These are phyloP conservation scores for Cepaea hortensis DNA, from an alignment of 2,888 invertebrate genomes.

Conservation along the genomic window DNA sequence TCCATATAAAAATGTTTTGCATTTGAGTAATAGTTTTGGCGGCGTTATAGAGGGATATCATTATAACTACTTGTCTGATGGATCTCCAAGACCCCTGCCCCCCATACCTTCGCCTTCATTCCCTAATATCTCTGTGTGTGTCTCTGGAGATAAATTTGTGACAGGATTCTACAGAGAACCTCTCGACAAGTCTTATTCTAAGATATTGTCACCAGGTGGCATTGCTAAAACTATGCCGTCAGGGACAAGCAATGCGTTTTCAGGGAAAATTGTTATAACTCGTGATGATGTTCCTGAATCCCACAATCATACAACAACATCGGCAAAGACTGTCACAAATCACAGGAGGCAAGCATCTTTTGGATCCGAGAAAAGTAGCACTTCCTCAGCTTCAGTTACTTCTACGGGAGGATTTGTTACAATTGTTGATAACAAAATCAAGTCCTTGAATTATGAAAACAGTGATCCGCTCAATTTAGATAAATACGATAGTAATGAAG, in stretches of 20 bases:
- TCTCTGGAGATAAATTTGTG: constrained; percentile 61
- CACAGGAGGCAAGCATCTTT: constrained; percentile 50
- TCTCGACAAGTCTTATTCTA: constrained; percentile 50
- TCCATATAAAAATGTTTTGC: not conserved
- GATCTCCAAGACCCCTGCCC: constrained; percentile 28
- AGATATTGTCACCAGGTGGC: constrained; percentile 59
- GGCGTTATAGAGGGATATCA: constrained; percentile 33
- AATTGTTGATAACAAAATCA: constrained; percentile 69
- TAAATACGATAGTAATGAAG: not conserved
- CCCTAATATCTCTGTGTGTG: not conserved
- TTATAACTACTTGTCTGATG: constrained; percentile 46
- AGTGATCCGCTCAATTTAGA: not conserved
- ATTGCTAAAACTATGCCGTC: constrained; percentile 51
- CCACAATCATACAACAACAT: constrained; percentile 51
- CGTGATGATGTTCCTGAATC: constrained; percentile 39
- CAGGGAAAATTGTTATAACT: constrained; percentile 38
- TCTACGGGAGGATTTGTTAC: constrained; percentile 66
- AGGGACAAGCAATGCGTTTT: constrained; percentile 55
- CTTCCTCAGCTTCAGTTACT: constrained; percentile 65
- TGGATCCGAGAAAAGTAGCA: constrained; percentile 60
- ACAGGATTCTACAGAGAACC: constrained; percentile 70
- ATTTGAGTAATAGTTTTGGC: not conserved
- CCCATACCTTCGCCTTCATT: constrained; percentile 23
- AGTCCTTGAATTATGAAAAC: constrained; percentile 61
- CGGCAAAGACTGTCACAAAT: constrained; percentile 27